Evolutionary conservation across 2,113 vertebrate species (phyloP).

Genomic region (Cariama cristata): DNA sequence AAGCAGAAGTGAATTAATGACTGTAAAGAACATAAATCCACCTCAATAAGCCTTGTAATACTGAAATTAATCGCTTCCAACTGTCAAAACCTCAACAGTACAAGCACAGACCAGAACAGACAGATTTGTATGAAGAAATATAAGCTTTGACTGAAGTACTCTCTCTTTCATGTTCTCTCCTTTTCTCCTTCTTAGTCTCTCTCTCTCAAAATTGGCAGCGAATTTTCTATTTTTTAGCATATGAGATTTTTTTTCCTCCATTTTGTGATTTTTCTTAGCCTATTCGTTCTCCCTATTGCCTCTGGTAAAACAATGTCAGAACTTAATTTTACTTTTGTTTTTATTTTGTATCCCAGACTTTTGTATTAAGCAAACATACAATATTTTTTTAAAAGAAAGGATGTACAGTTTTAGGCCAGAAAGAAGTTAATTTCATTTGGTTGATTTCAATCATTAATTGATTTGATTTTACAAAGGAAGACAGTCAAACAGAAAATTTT

Average conservation of each 20-base stretch:
- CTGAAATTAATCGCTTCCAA: slow-evolving; percentile 48
- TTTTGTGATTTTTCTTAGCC: neutral
- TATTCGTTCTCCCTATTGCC: neutral
- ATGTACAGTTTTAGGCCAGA: neutral
- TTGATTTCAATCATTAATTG: neutral
- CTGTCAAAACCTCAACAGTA: neutral
- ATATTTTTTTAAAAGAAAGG: neutral
- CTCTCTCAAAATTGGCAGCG: neutral
- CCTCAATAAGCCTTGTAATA: slow-evolving; percentile 29
- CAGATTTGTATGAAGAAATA: neutral
- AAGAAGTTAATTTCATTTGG: neutral
- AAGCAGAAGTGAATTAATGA: slow-evolving; percentile 11
- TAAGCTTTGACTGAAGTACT: neutral
- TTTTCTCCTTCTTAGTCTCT: neutral
- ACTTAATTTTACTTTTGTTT: neutral
- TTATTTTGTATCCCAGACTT: neutral
- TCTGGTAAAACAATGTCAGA: neutral
- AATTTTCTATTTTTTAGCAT: neutral
- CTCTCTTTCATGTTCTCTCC: neutral
- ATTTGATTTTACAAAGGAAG: neutral
- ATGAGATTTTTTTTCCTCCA: neutral
- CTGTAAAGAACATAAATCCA: slow-evolving; percentile 29
- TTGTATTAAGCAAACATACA: neutral
- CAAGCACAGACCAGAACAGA: neutral
- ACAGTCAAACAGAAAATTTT: neutral